Percentiles rank a stretch among this genome's conserved stretches.
Evolutionary conservation across 1,140 invertebrate genomes (phyloP).

Genomic region (honey bee (Apis mellifera)): Amel_HAv3.1 CM009939.2:9064001-9064500

Average conservation of each 20-base stretch:
- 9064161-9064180: background rate
- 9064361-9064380: background rate
- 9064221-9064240: too few relatives aligned
- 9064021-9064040: background rate
- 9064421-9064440: background rate
- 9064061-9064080: conserved; percentile 1
- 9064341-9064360: too few relatives aligned
- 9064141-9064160: background rate
- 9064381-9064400: background rate
- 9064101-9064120: too few relatives aligned
- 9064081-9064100: too few relatives aligned
- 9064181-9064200: too few relatives aligned
- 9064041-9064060: background rate
- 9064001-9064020: background rate
- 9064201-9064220: background rate
- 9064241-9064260: background rate
- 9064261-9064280: background rate
- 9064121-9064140: background rate
- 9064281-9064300: background rate
- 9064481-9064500: conserved; percentile 29
- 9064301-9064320: background rate
- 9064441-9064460: background rate
- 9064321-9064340: too few relatives aligned
- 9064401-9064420: background rate
- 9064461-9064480: conserved; percentile 34